These are phyloP conservation scores for Scomber colias DNA, from an alignment of 2,113 vertebrate genomes.

Conservation along the genomic window DNA sequence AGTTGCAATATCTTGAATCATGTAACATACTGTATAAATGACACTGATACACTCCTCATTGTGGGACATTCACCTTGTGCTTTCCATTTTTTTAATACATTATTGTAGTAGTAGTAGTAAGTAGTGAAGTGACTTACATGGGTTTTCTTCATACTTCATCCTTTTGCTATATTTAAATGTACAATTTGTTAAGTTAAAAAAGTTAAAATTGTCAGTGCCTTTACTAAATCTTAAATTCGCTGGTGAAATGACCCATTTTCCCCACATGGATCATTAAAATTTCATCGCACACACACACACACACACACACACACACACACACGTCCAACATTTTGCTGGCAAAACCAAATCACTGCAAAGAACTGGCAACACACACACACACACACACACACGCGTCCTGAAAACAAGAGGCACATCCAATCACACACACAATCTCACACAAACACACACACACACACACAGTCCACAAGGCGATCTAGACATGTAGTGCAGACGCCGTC, in stretches of 20 bases:
- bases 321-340: slow-evolving; percentile 28
- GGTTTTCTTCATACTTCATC: too few species aligned
- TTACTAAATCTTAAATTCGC: slow-evolving; percentile 16
- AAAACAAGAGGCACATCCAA: slow-evolving; percentile 69
- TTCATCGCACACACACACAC: slow-evolving; percentile 14
- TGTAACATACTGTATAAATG: too few species aligned
- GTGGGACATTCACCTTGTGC: too few species aligned
- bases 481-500: slow-evolving; percentile 47
- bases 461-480: slow-evolving; percentile 49
- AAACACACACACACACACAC: slow-evolving; percentile 37
- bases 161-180: neutral
- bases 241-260: slow-evolving; percentile 42
- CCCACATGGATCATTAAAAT: slow-evolving; percentile 33
- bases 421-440: slow-evolving; percentile 52
- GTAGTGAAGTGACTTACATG: too few species aligned
- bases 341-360: slow-evolving; percentile 20
- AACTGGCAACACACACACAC: slow-evolving; percentile 31
- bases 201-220: slow-evolving; percentile 4
- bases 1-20: too few species aligned
- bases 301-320: neutral
- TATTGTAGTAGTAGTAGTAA: too few species aligned
- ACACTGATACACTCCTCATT: too few species aligned
- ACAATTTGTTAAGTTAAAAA: neutral
- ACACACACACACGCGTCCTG: slow-evolving; percentile 6
- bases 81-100: too few species aligned